Evolutionary conservation across 2,113 vertebrate genomes (phyloP).

Genomic region (Pseudorasbora parva): DNA sequence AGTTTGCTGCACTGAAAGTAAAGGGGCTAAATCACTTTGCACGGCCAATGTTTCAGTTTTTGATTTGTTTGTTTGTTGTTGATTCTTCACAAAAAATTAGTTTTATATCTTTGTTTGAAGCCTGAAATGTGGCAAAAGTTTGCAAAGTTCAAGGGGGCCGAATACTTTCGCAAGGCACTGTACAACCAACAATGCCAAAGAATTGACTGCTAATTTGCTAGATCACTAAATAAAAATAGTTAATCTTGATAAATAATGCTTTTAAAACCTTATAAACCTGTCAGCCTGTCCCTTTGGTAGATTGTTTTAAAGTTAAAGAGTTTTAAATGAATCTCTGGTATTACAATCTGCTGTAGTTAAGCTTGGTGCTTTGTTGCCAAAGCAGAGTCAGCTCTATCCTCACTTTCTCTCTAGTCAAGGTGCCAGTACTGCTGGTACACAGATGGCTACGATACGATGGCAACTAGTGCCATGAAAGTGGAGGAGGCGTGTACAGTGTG

Average conservation of each 20-base stretch:
- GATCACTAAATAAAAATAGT: background rate
- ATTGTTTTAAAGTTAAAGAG: background rate
- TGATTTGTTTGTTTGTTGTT: too few relatives aligned
- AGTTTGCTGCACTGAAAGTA: too few relatives aligned
- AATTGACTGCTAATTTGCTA: background rate
- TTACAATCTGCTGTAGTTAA: constrained; percentile 28
- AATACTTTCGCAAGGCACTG: too few relatives aligned
- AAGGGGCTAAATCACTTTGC: too few relatives aligned
- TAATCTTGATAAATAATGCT: constrained; percentile 29
- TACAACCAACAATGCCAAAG: too few relatives aligned
- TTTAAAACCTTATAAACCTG: constrained; percentile 5
- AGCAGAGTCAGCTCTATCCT: background rate
- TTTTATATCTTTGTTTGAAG: too few relatives aligned
- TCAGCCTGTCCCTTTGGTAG: background rate
- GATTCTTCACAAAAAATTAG: too few relatives aligned
- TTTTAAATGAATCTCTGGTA: constrained; percentile 37
- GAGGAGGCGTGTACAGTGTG: constrained; percentile 38
- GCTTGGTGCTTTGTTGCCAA: constrained; percentile 50
- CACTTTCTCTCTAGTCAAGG: constrained; percentile 61
- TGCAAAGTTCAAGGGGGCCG: too few relatives aligned
- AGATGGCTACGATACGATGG: constrained; percentile 60
- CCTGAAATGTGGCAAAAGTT: too few relatives aligned
- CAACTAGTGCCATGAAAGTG: constrained; percentile 37
- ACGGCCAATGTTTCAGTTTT: too few relatives aligned
- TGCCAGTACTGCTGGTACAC: constrained; percentile 57